These are phyloP conservation scores for Spialia ferax DNA, from an alignment of 2,888 invertebrate genomes.

Conservation along the genomic window DNA sequence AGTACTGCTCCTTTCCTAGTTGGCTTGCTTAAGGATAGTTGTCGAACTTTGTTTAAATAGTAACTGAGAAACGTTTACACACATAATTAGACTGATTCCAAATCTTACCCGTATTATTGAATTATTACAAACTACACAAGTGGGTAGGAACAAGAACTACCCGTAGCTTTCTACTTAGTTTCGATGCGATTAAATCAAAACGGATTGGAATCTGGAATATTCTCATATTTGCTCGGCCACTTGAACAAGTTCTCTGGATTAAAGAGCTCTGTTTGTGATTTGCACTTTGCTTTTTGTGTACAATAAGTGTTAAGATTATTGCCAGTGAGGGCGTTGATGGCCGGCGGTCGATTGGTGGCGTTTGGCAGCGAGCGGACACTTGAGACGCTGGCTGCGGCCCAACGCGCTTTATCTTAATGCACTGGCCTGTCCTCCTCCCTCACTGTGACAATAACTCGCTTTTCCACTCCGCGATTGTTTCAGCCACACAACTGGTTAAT, in stretches of 20 bases:
- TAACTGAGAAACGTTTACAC: slow-evolving; percentile 13
- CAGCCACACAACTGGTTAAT: slow-evolving; percentile 61
- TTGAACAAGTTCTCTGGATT: slow-evolving; percentile 17
- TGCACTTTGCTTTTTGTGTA: slow-evolving; percentile 16
- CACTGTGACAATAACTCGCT: slow-evolving; percentile 70
- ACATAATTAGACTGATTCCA: neutral
- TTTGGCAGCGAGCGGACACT: slow-evolving; percentile 76
- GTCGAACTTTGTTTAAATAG: slow-evolving; percentile 25
- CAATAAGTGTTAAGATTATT: slow-evolving; percentile 43
- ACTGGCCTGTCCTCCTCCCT: slow-evolving; percentile 74
- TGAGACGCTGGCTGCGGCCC: slow-evolving; percentile 80
- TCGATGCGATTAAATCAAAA: neutral
- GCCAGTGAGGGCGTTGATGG: slow-evolving; percentile 37
- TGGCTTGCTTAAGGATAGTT: slow-evolving; percentile 11
- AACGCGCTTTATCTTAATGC: slow-evolving; percentile 82
- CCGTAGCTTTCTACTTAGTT: neutral
- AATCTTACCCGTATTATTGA: neutral
- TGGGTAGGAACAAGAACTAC: neutral
- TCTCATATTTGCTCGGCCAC: neutral
- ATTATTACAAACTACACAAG: too few species aligned
- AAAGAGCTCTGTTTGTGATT: slow-evolving; percentile 20
- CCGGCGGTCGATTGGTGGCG: slow-evolving; percentile 53
- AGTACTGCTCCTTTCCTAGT: slow-evolving; percentile 15
- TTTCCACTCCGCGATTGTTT: slow-evolving; percentile 73
- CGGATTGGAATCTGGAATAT: neutral